These are phyloP conservation scores for Flexamia atlantica DNA, from an alignment of 2,888 invertebrate species.

Conservation along the genomic window DNA sequence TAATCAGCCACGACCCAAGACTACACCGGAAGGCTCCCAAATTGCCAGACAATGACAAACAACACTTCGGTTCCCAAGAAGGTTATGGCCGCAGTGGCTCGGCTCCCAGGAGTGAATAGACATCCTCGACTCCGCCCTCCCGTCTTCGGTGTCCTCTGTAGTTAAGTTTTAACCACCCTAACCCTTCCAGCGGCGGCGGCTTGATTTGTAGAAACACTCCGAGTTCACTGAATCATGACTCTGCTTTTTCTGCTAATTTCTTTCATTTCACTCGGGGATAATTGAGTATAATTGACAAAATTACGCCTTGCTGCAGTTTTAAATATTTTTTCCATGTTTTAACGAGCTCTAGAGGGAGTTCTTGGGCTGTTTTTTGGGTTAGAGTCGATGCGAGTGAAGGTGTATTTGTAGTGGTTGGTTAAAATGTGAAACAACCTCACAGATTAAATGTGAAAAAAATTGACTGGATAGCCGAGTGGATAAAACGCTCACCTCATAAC, in stretches of 20 bases:
- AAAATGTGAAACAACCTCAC: no score
- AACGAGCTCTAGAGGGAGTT: neutral
- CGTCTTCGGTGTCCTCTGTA: neutral
- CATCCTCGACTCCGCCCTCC: neutral
- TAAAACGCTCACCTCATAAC: no score
- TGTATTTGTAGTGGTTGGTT: no score
- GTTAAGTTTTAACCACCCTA: neutral
- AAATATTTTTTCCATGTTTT: neutral
- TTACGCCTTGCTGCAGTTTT: neutral
- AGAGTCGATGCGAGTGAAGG: no score
- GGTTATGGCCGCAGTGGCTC: neutral
- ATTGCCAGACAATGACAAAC: neutral
- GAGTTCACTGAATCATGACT: conserved; percentile 29
- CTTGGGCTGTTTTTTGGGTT: neutral
- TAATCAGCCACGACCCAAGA: no score
- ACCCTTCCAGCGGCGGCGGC: neutral
- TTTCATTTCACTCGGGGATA: neutral
- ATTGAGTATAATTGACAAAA: neutral
- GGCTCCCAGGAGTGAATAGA: no score
- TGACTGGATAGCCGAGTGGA: no score
- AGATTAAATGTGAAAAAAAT: no score
- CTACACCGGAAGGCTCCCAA: neutral
- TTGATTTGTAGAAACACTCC: conserved; percentile 12
- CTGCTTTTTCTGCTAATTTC: conserved; percentile 15
- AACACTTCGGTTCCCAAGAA: neutral